Conservation (phyloP, 2,797 vertebrate genomes). For the Sebastes diaconus region DNA sequence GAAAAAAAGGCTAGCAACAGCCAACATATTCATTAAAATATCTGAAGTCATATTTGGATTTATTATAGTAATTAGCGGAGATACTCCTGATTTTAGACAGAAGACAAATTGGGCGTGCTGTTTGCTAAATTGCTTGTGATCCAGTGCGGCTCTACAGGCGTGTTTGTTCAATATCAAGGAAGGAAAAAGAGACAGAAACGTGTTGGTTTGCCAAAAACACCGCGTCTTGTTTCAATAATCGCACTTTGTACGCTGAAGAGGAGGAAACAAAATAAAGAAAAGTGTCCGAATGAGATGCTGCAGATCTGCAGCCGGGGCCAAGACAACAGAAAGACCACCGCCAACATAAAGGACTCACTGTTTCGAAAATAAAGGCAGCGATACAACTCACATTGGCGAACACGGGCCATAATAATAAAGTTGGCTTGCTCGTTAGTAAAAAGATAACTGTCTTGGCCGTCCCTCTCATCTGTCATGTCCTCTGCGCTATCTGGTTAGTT, state of each 20-base stretch:
- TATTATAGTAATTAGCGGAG: constrained; percentile 38
- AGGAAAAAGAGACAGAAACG: constrained; percentile 37
- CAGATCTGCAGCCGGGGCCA: constrained; percentile 30
- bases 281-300: constrained; percentile 47
- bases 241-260: constrained; percentile 40
- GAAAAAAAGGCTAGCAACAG: neutral
- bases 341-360: constrained; percentile 30
- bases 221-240: constrained; percentile 64
- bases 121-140: constrained; percentile 42
- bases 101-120: constrained; percentile 26
- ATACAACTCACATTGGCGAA: neutral
- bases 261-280: constrained; percentile 43
- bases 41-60: constrained; percentile 38
- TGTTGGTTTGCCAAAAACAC: constrained; percentile 51
- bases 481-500: neutral
- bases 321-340: constrained; percentile 22
- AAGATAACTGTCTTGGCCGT: neutral
- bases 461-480: neutral
- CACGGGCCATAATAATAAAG: neutral
- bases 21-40: constrained; percentile 21
- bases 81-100: constrained; percentile 43
- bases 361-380: constrained; percentile 6
- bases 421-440: neutral
- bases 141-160: constrained; percentile 3
- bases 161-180: constrained; percentile 50